Evolutionary conservation across 2,113 vertebrate species (phyloP).

Genomic region (Sphyrna mokarran): DNA sequence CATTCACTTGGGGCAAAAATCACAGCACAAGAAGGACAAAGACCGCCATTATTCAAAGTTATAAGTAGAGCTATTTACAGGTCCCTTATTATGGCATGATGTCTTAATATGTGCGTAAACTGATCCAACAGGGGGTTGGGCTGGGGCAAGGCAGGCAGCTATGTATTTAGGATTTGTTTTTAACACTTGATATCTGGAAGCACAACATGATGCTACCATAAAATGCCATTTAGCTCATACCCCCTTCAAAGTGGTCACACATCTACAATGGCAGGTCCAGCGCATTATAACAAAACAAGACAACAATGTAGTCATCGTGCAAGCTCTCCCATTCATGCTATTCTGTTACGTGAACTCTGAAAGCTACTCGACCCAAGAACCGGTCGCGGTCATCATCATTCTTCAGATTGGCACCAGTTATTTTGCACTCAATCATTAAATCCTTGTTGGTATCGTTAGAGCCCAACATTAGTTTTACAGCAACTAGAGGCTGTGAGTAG

Average conservation of each 20-base stretch:
- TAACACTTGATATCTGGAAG: conserved; percentile 57
- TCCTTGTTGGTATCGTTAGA: conserved; percentile 66
- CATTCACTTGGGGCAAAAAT: conserved; percentile 62
- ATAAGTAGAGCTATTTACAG: conserved; percentile 63
- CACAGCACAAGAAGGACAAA: conserved; percentile 66
- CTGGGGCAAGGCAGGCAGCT: conserved; percentile 60
- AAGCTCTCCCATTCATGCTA: conserved; percentile 54
- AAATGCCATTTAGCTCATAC: conserved; percentile 51
- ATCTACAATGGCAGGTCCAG: conserved; percentile 65
- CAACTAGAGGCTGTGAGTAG: conserved; percentile 88
- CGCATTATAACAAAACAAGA: conserved; percentile 52
- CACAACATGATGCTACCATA: conserved; percentile 57
- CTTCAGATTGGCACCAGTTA: conserved; percentile 71
- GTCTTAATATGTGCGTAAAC: conserved; percentile 55
- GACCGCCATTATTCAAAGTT: conserved; percentile 59
- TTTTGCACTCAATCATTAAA: conserved; percentile 76
- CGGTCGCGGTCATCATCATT: conserved; percentile 85
- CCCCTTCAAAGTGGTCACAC: conserved; percentile 54
- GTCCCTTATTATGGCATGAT: conserved; percentile 60
- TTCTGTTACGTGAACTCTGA: conserved; percentile 72
- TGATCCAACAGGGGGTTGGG: conserved; percentile 55
- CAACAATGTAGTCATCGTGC: conserved; percentile 55
- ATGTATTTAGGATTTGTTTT: conserved; percentile 51
- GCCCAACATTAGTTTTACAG: conserved; percentile 70
- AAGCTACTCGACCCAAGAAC: conserved; percentile 85